A percentile compares a stretch with the other conserved stretches of the same genome.
phyloP scores from a whole-genome alignment of 1,140 invertebrate genomes.

The Thereuonema tuberculata region DNA sequence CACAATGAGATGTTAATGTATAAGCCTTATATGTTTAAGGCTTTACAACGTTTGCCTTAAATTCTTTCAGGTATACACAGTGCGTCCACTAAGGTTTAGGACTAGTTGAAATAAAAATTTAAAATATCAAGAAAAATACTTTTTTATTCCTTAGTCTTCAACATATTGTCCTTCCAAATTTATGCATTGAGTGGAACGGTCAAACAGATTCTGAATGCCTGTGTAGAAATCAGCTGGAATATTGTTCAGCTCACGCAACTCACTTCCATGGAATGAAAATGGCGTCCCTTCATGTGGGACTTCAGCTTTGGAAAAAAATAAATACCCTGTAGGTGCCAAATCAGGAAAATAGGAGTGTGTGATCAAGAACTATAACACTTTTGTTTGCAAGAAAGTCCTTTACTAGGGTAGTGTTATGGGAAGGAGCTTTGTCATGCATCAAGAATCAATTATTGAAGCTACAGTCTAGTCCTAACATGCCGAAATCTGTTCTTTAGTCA shows the following conservation, averaged over 20 bases:
- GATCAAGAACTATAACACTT: not conserved
- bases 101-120: too few species aligned
- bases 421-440: not conserved
- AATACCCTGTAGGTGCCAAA: not conserved
- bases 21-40: too few species aligned
- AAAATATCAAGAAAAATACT: too few species aligned
- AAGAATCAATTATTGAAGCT: not conserved
- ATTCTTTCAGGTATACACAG: too few species aligned
- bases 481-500: not conserved
- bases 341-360: not conserved
- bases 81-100: too few species aligned
- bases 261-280: not conserved
- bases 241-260: not conserved
- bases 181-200: not conserved
- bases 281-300: not conserved
- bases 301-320: not conserved
- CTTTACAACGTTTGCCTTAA: too few species aligned
- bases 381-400: not conserved
- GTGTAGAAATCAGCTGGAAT: not conserved
- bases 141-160: too few species aligned
- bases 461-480: not conserved
- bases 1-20: too few species aligned
- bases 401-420: not conserved
- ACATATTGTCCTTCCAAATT: not conserved
- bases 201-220: not conserved